Evolutionary conservation across 2,888 invertebrate species (phyloP).

Genomic region (Stenurella melanura): DNA sequence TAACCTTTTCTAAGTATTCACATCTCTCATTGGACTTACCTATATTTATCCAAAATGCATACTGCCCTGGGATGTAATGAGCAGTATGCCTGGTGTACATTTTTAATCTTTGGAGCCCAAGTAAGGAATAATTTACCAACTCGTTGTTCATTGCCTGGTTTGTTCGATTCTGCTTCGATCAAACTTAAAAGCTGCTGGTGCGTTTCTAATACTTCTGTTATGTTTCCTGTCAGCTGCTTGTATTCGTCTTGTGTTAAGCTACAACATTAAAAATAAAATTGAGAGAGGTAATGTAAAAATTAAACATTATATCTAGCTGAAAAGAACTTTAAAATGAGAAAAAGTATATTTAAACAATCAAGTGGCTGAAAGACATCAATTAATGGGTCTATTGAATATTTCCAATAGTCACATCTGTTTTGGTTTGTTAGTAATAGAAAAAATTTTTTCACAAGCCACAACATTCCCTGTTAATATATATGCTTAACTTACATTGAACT

Average conservation of each 20-base stretch:
- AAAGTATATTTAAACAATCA: too few species aligned
- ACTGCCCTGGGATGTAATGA: conserved; percentile 96
- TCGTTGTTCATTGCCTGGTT: conserved; percentile 84
- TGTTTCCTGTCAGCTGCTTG: conserved; percentile 90
- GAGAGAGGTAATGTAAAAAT: background rate
- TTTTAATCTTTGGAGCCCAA: conserved; percentile 87
- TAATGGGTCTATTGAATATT: too few species aligned
- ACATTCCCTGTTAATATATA: background rate
- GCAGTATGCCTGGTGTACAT: conserved; percentile 92
- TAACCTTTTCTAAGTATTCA: conserved; percentile 46
- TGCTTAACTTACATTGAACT: conserved; percentile 86
- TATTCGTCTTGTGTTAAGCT: conserved; percentile 92
- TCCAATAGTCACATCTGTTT: too few species aligned
- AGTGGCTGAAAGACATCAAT: too few species aligned
- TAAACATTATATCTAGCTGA: conserved; percentile 34
- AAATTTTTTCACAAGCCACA: too few species aligned
- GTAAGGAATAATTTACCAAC: conserved; percentile 94
- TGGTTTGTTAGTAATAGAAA: too few species aligned
- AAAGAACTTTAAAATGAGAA: too few species aligned
- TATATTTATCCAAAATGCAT: conserved; percentile 93
- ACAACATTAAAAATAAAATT: conserved; percentile 37
- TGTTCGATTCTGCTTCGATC: conserved; percentile 86
- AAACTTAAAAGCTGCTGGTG: conserved; percentile 88
- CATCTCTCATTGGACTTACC: conserved; percentile 76
- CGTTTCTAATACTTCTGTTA: conserved; percentile 89